These are phyloP conservation scores for Scaptomyza reducta DNA, from an alignment of 2,888 invertebrate genomes.

Conservation along the genomic window DNA sequence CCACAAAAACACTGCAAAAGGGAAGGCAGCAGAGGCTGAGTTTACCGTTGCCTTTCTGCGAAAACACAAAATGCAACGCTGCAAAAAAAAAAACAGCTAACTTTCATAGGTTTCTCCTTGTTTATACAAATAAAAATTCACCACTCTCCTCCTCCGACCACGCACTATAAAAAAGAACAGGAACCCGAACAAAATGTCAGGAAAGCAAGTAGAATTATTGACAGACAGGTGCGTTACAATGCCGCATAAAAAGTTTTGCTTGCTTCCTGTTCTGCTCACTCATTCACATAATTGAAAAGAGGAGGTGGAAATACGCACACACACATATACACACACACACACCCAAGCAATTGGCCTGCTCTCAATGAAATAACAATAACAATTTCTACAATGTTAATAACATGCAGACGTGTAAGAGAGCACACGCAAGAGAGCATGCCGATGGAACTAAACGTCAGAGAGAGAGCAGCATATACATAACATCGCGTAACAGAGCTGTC, in stretches of 20 bases:
- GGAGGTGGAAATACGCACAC: conserved; percentile 23
- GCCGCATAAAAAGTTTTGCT: conserved; percentile 11
- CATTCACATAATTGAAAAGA: conserved; percentile 10
- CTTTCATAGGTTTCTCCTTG: conserved; percentile 16
- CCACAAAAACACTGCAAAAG: conserved; percentile 22
- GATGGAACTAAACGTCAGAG: conserved; percentile 4
- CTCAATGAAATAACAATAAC: conserved; percentile 57
- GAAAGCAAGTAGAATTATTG: not conserved
- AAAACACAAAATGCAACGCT: conserved; percentile 25
- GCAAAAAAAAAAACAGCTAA: not conserved
- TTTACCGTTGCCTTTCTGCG: conserved; percentile 31
- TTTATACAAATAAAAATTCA: not conserved
- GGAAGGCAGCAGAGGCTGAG: conserved; percentile 4
- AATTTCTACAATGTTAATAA: conserved; percentile 50
- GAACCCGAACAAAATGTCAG: not conserved
- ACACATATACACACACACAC: conserved; percentile 29
- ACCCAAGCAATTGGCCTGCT: conserved; percentile 33
- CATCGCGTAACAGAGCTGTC: conserved; percentile 31
- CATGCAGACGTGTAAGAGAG: conserved; percentile 20
- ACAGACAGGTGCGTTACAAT: conserved; percentile 30
- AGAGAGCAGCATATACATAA: conserved; percentile 2
- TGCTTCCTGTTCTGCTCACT: conserved; percentile 21
- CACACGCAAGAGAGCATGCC: conserved; percentile 12
- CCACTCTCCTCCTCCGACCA: not conserved
- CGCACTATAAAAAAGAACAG: not conserved